Base-by-base conservation (phyloP, 2,888 invertebrate genomes). In the Rapana venosa region DNA sequence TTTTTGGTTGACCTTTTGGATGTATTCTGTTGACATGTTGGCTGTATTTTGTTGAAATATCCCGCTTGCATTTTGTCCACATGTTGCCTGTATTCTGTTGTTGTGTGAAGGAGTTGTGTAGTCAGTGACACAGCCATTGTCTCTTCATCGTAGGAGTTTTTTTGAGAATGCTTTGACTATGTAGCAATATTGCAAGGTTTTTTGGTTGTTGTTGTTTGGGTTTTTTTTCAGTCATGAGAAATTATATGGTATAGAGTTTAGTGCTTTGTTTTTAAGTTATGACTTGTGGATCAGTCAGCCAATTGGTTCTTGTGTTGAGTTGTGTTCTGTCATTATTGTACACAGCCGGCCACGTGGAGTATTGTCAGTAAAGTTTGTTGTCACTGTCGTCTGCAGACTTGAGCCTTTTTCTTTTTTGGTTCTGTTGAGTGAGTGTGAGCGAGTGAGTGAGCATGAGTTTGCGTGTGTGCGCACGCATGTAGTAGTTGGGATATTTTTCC, bases 321-420 rank as follows among this genome's bases (percentile, higher is more conserved):
- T 88, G 26, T 83, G 88, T 79, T 66, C 30, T 88, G 88, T 88
- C 79, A 61, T 47, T 47, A 83, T 88, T 88, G 83, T 83, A 83
- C 66, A 56, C 74, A 88, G 66, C 88, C 83, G 88, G 83, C 58
- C 88, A 81, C 61, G 61, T 66, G 66, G 47, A 66, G 32, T 88
- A 58, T 83, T 61, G 81, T 81, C 66, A 83, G 81, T 83, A 88
- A 88, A 88, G 47, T 88, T 83, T 88, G 88, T 88, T 88, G 88
- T 88, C 88, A 83, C 66, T 58, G 47, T 30, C 35, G 32, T 47
- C 22, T 22, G 13, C 26, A 22, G 17, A 66, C 26, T 66, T 13
- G 26, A 2, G 26, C 13, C 17, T 26, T 22, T 66, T 17, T 17
- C 66, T 26, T 66, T 22, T 17, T 22, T 66, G 4, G 17, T 26